Evolutionary conservation across 2,797 vertebrate genomes (phyloP).

Genomic region (Eremophila alpestris): DNA sequence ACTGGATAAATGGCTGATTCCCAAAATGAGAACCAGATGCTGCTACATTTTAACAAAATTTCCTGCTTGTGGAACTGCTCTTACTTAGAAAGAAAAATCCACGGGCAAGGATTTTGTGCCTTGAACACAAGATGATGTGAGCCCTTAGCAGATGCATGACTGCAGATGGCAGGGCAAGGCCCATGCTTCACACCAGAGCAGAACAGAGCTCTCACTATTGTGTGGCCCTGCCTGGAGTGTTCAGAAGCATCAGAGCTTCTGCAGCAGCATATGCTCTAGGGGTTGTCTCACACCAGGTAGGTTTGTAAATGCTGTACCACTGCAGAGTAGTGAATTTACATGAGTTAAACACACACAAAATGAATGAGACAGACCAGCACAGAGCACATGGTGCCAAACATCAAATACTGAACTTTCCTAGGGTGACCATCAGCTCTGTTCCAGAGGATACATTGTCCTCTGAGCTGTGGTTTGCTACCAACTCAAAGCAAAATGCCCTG

Average conservation of each 20-base stretch:
- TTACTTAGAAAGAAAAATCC: not conserved
- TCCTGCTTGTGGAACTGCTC: not conserved
- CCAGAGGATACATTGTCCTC: not conserved
- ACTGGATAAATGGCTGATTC: not conserved
- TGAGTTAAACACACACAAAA: not conserved
- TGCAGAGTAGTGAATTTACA: not conserved
- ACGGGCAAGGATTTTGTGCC: not conserved
- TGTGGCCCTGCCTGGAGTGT: not conserved
- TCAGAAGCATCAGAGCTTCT: not conserved
- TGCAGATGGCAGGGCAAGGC: not conserved
- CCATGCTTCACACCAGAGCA: not conserved
- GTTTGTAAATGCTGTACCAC: not conserved
- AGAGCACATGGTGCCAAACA: not conserved
- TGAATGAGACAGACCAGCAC: not conserved
- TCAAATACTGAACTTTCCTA: not conserved
- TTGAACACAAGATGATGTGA: not conserved
- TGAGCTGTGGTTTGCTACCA: not conserved
- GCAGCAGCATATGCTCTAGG: not conserved
- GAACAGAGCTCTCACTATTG: not conserved
- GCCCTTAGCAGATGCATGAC: not conserved
- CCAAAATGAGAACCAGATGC: conserved; percentile 34
- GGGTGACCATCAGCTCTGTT: not conserved
- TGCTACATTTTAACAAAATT: not conserved
- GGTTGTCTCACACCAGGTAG: not conserved
- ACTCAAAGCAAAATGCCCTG: not conserved